Evolutionary conservation across 30 jellyfish, hydroid and myxozoan species (phyloP).

Genomic region (Aurelia aurita complex sp. Pacific): DNA sequence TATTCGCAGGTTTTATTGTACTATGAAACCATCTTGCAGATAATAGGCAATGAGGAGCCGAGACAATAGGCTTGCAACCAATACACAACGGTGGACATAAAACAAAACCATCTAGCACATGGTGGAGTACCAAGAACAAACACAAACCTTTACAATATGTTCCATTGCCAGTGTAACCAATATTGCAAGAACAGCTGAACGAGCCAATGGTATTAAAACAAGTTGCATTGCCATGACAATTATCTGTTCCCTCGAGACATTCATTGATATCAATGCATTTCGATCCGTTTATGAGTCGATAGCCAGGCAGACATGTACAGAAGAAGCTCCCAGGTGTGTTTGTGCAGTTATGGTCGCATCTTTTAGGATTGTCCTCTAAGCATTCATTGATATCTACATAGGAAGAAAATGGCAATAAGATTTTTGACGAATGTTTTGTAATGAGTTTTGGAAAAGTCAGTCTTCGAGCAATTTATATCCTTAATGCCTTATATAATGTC

Average conservation of each 20-base stretch:
- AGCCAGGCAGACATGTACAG: slow-evolving; percentile 55
- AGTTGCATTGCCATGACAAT: slow-evolving; percentile 32
- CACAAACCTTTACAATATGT: slow-evolving; percentile 31
- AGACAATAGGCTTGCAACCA: no score
- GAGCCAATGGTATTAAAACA: slow-evolving; percentile 40
- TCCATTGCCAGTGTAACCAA: slow-evolving; percentile 59
- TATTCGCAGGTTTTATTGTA: no score
- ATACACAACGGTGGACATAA: no score
- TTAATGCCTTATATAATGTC: no score
- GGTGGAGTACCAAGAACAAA: no score
- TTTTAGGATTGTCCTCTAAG: background rate
- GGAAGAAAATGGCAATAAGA: no score
- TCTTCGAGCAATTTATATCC: no score
- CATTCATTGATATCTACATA: slow-evolving; percentile 51
- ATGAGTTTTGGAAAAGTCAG: background rate
- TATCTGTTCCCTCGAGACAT: slow-evolving; percentile 34
- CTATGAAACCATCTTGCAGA: no score
- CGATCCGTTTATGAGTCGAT: slow-evolving; percentile 27
- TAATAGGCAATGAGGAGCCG: no score
- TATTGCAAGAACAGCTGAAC: slow-evolving; percentile 44
- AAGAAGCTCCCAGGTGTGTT: slow-evolving; percentile 35
- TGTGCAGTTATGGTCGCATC: slow-evolving; percentile 47
- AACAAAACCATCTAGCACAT: no score
- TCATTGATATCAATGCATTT: slow-evolving; percentile 46
- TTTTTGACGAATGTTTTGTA: background rate